phyloP scores from a whole-genome alignment of 2,888 invertebrate species.

The Microchrysa polita region DNA sequence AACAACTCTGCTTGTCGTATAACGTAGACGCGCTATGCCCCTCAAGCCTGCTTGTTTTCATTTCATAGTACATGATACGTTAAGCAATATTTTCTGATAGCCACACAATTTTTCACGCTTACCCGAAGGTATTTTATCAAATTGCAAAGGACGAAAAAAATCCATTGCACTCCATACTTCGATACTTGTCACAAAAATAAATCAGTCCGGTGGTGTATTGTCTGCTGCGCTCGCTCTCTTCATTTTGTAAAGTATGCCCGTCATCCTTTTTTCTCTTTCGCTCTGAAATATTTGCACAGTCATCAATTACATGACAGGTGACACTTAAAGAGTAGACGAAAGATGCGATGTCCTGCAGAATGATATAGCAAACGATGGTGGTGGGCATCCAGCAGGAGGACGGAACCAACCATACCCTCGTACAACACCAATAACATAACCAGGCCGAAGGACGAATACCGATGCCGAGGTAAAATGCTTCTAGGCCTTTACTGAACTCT shows the following conservation, averaged over 20 bases:
- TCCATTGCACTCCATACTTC: not conserved
- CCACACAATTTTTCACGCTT: too few species aligned
- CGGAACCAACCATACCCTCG: too few species aligned
- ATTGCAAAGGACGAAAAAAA: too few species aligned
- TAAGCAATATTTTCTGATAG: too few species aligned
- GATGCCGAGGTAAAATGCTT: constrained; percentile 6
- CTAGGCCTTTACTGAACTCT: too few species aligned
- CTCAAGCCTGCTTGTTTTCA: too few species aligned
- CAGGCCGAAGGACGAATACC: not conserved
- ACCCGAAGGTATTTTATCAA: too few species aligned
- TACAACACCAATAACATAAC: not conserved
- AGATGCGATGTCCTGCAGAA: constrained; percentile 29
- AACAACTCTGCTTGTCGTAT: too few species aligned
- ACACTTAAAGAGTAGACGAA: constrained; percentile 40
- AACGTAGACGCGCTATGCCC: too few species aligned
- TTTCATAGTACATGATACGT: too few species aligned
- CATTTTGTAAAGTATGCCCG: too few species aligned
- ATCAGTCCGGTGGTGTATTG: not conserved
- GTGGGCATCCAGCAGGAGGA: too few species aligned
- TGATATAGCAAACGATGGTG: constrained; percentile 15
- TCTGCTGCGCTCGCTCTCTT: not conserved
- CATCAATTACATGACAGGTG: constrained; percentile 44
- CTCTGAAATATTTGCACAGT: constrained; percentile 32
- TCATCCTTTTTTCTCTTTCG: not conserved
- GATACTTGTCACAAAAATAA: constrained; percentile 7